Conservation (phyloP, 1,140 invertebrate genomes). For the Hydropsyche tenuis region DNA sequence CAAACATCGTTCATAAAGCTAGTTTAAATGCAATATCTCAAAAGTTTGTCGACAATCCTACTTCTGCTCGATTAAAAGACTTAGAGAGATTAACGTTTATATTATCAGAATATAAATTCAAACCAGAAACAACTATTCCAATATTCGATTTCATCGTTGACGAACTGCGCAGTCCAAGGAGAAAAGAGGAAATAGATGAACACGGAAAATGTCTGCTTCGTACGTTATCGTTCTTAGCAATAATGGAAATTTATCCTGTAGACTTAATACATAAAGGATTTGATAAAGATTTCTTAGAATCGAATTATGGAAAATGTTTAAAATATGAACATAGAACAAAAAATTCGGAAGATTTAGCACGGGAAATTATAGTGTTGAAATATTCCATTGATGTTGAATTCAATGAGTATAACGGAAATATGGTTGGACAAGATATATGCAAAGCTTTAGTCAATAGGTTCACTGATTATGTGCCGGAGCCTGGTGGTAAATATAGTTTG, state of each 20-base stretch:
- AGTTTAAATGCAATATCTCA: slow-evolving; percentile 54
- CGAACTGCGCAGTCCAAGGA: slow-evolving; percentile 56
- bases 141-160: slow-evolving; percentile 59
- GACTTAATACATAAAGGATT: slow-evolving; percentile 61
- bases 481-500: slow-evolving; percentile 56
- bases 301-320: slow-evolving; percentile 52
- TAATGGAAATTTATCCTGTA: slow-evolving; percentile 59
- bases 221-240: slow-evolving; percentile 60
- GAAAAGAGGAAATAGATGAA: slow-evolving; percentile 58
- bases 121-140: slow-evolving; percentile 53
- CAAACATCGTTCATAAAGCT: slow-evolving; percentile 56
- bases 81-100: slow-evolving; percentile 66
- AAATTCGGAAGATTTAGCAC: background rate
- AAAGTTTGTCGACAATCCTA: slow-evolving; percentile 54
- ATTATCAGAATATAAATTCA: slow-evolving; percentile 61
- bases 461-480: slow-evolving; percentile 58
- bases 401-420: slow-evolving; percentile 63
- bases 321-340: slow-evolving; percentile 22
- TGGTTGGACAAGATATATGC: slow-evolving; percentile 55
- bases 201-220: slow-evolving; percentile 57
- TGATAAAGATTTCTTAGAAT: slow-evolving; percentile 56
- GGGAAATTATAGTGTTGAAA: slow-evolving; percentile 64
- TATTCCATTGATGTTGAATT: slow-evolving; percentile 63
- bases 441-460: slow-evolving; percentile 58
- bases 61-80: slow-evolving; percentile 65